These are phyloP conservation scores for Plutomurus gul DNA, from an alignment of 1,140 invertebrate genomes.

Conservation along the genomic window DNA sequence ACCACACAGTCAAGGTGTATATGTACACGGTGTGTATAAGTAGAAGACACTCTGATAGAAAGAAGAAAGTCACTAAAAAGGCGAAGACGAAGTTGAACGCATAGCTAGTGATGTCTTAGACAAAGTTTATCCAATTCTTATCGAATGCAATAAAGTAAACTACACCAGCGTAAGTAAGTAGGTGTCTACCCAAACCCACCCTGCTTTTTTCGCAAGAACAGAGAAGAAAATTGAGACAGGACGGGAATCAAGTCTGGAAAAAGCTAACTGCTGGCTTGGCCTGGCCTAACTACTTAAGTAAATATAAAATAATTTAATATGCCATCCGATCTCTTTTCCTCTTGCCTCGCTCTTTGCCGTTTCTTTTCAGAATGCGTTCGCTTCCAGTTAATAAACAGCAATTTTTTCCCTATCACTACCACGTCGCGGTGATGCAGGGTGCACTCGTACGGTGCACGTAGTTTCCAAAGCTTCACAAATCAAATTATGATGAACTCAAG, in stretches of 20 bases:
- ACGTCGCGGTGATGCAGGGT: too few species aligned
- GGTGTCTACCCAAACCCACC: too few species aligned
- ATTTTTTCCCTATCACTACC: too few species aligned
- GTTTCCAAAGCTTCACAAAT: too few species aligned
- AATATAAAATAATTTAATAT: neutral
- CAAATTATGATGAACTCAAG: too few species aligned
- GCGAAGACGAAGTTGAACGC: too few species aligned
- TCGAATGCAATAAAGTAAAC: neutral
- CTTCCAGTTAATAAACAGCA: too few species aligned
- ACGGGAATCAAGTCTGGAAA: too few species aligned
- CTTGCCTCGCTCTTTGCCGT: neutral
- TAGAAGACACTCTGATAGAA: neutral
- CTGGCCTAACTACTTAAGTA: neutral
- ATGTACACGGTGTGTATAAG: neutral
- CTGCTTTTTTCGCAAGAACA: neutral
- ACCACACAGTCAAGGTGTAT: neutral
- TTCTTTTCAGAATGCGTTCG: too few species aligned
- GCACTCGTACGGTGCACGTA: too few species aligned
- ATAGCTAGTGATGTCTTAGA: neutral
- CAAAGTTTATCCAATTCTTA: constrained; percentile 6
- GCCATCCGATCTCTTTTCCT: neutral
- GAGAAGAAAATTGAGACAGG: too few species aligned
- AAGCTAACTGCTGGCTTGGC: neutral
- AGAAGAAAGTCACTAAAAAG: neutral
- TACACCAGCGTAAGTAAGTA: neutral